Conservation (phyloP, 2,888 invertebrate genomes). For the Agrilus biguttatus region DNA sequence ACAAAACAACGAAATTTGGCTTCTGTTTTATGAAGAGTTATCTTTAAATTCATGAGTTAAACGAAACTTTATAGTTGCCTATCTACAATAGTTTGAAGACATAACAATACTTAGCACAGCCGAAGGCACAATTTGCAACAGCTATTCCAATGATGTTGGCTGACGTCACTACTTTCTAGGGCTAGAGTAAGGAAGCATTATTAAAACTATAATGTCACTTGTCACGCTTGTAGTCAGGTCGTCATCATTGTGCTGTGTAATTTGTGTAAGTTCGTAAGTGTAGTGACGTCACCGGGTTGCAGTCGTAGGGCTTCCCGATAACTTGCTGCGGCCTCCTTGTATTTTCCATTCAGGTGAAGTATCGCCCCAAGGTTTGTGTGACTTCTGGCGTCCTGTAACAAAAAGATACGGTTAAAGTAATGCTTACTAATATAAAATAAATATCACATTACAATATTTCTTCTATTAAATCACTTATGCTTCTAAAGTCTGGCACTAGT, state of each 20-base stretch:
- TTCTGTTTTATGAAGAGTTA: too few species aligned
- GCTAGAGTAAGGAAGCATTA: too few species aligned
- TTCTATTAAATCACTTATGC: too few species aligned
- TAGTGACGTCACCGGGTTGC: slow-evolving; percentile 79
- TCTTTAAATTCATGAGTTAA: too few species aligned
- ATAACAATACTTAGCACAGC: slow-evolving; percentile 2
- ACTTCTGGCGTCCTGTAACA: slow-evolving; percentile 64
- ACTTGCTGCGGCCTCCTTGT: slow-evolving; percentile 71
- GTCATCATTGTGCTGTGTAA: slow-evolving; percentile 35
- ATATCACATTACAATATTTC: too few species aligned
- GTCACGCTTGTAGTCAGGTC: slow-evolving; percentile 29
- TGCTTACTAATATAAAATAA: too few species aligned
- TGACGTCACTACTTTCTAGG: neutral
- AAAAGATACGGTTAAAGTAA: too few species aligned
- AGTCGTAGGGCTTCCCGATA: slow-evolving; percentile 75
- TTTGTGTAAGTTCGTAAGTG: slow-evolving; percentile 78
- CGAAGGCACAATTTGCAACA: slow-evolving; percentile 6
- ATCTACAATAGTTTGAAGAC: neutral
- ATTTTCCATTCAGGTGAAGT: slow-evolving; percentile 83
- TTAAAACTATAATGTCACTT: too few species aligned
- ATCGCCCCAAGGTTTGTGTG: slow-evolving; percentile 94
- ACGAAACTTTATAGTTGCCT: too few species aligned
- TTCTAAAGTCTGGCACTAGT: too few species aligned
- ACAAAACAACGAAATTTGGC: too few species aligned
- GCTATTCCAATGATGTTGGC: neutral